Base-by-base conservation (phyloP, 1,140 invertebrate species). In the Tetranychus urticae region DNA sequence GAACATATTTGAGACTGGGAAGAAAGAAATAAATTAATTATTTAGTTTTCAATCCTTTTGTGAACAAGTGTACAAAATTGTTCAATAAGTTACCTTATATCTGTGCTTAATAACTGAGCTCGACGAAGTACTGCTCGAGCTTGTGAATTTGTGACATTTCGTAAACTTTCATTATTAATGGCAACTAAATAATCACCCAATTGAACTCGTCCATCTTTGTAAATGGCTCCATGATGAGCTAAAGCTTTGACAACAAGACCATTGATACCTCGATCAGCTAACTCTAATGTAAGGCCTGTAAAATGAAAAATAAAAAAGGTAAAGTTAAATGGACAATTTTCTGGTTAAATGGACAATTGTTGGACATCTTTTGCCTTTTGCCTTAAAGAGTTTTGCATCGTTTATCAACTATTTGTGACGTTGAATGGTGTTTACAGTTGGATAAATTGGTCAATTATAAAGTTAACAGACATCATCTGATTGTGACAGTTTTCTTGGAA, bases 141-240 rank as follows among this genome's bases (percentile, higher is more conserved):
- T 71, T 83, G 80, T 6, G 79, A 74, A 65, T 77, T 78, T 1
- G 77, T 80, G 6, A 78, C 75, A 63, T 75, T 75, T 37, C 80
- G 71, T 65, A 84, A 72, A 63, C 70, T 77, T 72, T 83, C 82
- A 67, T 79, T 77, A 69, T 84, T 84, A 45, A 84, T 71, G 13
- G 74, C 68, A 2, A 77, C 64, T 46, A 79, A 62, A 60, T 72
- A 72, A 62, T 77, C 76, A 5, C 75, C 75, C 13, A 74, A 70
- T 47, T 72, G 71, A 36, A 83, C 71, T 23, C 78, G 70, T 3
- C 78, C 78, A 70, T 83, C 81, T 64, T 72, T 71, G 13, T 68
- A 71, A 23, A 81, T 70, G 14, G 79, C 76, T 54, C 81, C 79
- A 60, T 70, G 72, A 52, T 70, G 67, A 31, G 71, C 69, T 12